Conservation (phyloP, 2,113 vertebrate species). For the Rhinopomastus cyanomelas region DNA sequence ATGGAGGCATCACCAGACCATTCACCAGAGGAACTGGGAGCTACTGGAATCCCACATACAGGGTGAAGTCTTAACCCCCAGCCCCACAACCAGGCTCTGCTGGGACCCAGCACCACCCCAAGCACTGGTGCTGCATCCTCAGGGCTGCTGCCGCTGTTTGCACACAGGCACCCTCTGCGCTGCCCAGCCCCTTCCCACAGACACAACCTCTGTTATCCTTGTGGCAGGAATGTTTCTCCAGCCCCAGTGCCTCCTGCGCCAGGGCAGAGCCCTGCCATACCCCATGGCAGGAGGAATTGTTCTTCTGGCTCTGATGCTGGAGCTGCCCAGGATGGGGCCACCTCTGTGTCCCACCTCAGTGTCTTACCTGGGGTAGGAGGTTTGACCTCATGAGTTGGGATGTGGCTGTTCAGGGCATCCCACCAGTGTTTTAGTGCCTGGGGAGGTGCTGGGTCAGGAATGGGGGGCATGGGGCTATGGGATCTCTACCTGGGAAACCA, state of each 20-base stretch:
- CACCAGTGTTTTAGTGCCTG: fast-evolving
- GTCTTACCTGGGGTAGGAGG: not conserved
- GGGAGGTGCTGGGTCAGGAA: not conserved
- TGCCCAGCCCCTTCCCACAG: not conserved
- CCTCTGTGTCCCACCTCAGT: not conserved
- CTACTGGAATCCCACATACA: fast-evolving
- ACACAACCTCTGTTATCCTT: conserved; percentile 14
- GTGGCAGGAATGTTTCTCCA: conserved; percentile 1
- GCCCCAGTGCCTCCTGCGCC: not conserved
- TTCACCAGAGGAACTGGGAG: not conserved
- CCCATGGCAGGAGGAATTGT: fast-evolving
- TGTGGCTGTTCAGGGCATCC: fast-evolving
- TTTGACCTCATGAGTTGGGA: not conserved
- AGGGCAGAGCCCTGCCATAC: not conserved
- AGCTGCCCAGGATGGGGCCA: not conserved
- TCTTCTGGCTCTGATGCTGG: not conserved
- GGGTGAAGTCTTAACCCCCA: conserved; percentile 68
- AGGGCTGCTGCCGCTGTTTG: not conserved
- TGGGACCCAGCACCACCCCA: fast-evolving
- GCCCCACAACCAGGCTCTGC: not conserved
- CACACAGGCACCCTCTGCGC: conserved; percentile 48
- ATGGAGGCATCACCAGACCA: not conserved
- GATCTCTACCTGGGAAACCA: not conserved
- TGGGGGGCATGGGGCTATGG: not conserved
- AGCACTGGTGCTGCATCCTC: fast-evolving